phyloP scores from a whole-genome alignment of 2,888 invertebrate species.

The Notodonta ziczac region DNA sequence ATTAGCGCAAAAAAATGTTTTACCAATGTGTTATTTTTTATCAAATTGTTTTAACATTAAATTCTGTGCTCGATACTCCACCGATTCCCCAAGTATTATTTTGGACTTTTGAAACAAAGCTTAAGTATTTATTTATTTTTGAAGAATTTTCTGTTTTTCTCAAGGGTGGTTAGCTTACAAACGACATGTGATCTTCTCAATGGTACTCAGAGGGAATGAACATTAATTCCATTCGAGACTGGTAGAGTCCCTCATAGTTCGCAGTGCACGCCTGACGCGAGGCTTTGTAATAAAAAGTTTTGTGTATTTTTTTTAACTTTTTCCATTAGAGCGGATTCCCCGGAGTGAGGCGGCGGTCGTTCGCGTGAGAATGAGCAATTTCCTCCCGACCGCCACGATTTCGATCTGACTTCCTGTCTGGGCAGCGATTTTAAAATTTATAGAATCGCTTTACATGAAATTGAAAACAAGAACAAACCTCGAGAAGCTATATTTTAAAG shows the following conservation, averaged over 20 bases:
- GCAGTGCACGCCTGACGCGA: conserved; percentile 16
- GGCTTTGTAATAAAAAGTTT: conserved; percentile 74
- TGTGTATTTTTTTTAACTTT: conserved; percentile 79
- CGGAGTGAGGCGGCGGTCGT: conserved; percentile 67
- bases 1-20: too few species aligned
- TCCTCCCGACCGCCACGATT: conserved; percentile 80
- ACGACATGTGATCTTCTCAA: neutral
- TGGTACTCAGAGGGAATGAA: conserved; percentile 9
- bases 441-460: conserved; percentile 77
- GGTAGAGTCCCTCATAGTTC: conserved; percentile 34
- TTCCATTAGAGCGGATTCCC: conserved; percentile 79
- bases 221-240: conserved; percentile 25
- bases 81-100: too few species aligned
- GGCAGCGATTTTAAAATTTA: conserved; percentile 82
- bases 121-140: too few species aligned
- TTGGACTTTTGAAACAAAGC: too few species aligned
- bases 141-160: neutral
- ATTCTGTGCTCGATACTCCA: too few species aligned
- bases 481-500: conserved; percentile 39
- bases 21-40: too few species aligned
- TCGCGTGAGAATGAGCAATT: conserved; percentile 84
- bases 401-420: conserved; percentile 83
- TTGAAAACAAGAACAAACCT: conserved; percentile 72
- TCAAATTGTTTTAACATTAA: too few species aligned
- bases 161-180: neutral